Evolutionary conservation across 30 jellyfish, hydroid and myxozoan species (phyloP).

Genomic region (Mastigias papua): DNA sequence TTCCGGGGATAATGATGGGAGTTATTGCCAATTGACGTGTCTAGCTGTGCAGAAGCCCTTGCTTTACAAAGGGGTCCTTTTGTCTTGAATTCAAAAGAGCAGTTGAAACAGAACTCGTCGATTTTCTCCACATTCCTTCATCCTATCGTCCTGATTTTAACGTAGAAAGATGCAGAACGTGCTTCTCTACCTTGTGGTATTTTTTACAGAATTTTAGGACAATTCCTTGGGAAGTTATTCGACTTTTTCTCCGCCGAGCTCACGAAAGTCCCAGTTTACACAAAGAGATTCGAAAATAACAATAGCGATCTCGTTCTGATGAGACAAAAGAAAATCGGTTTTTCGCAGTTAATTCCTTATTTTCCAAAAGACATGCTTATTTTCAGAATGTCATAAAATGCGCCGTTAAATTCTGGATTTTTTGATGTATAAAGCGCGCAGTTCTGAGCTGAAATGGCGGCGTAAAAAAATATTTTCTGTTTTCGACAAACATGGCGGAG

Average conservation of each 20-base stretch:
- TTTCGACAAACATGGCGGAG: slow-evolving; percentile 1
- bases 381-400: background rate
- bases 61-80: background rate
- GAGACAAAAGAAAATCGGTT: slow-evolving; percentile 21
- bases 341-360: slow-evolving; percentile 10
- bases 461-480: background rate
- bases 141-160: background rate
- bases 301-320: background rate
- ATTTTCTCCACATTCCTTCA: background rate
- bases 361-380: background rate
- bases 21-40: background rate
- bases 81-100: background rate
- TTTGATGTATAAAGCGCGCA: background rate
- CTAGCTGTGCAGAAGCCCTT: background rate
- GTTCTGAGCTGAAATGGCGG: background rate
- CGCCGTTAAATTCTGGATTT: background rate
- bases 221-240: background rate
- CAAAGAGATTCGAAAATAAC: slow-evolving; percentile 14
- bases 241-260: background rate
- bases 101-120: background rate
- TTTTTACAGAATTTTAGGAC: background rate
- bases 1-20: background rate
- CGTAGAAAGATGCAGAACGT: background rate
- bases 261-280: background rate
- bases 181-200: background rate